Evolutionary conservation across 1,140 invertebrate species (phyloP), one percentile per base, ranked within the genome.

Genomic region (Megalopta genalis): DNA sequence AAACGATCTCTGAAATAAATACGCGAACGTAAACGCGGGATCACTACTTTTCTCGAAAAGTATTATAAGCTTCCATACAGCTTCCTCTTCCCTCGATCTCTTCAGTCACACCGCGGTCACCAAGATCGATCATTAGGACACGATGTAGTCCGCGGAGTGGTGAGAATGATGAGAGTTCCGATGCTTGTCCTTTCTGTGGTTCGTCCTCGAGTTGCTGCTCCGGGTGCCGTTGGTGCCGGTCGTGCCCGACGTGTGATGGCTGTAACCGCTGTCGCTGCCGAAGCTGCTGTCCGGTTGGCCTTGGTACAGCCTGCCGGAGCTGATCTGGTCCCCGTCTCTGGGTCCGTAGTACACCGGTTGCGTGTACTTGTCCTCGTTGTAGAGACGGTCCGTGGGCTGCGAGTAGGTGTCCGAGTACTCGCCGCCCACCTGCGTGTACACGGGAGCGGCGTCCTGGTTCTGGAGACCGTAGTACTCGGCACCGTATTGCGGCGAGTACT

Each of bases 231-330:
- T 90, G 27, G 89, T 92, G 9, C 90, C 91, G 1, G 87, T 90
- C 9, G 90, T 91, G 5, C 92, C 92, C 7, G 93, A 93, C 18
- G 95, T 96, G 78, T 95, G 94, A 85, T 96, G 95, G 83, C 95
- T 95, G 86, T 96, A 96, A 0, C 95, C 95, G 25, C 95, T 95
- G 87, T 96, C 95, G 27, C 94, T 95, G 9, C 94, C 94, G 60
- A 95, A 95, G 52, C 94, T 94, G 4, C 95, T 95, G 81, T 94
- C 93, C 16, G 93, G 91, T n/a, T 91, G 90, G 0, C 90, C 90
- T 49, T 92, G 91, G 72, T 92, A 92, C 9, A 92, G 39, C 25
- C 87, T 76, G 14, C 91, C 90, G 5, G 89, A 81, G 2, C 62
- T 46, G 16, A 85, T 79, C 46, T 87, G 86, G 0, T 84, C 79